Conservation (phyloP, 2,113 vertebrate species). For the Monarcha castaneiventris region DNA sequence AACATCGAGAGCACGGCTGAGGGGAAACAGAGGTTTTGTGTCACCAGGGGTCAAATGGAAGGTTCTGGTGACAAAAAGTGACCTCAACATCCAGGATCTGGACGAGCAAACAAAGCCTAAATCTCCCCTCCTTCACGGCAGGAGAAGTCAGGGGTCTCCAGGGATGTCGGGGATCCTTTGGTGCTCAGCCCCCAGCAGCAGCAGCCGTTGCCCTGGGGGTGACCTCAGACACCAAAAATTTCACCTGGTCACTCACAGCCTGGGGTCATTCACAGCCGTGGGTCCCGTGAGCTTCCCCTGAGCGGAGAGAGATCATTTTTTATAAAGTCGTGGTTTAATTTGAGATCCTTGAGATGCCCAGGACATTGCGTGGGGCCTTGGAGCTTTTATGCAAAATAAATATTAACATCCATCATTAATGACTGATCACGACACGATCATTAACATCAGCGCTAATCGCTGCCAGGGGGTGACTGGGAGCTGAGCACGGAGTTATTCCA, state of each 20-base stretch:
- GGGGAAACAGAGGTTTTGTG: fast-evolving
- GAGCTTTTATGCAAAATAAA: not conserved
- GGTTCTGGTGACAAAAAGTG: not conserved
- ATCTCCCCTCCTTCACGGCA: not conserved
- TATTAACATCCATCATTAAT: conserved; percentile 1
- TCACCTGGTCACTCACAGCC: fast-evolving
- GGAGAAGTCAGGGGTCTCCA: not conserved
- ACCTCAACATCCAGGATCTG: not conserved
- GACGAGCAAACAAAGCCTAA: no score
- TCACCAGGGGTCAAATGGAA: not conserved
- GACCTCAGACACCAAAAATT: not conserved
- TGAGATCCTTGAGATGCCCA: not conserved
- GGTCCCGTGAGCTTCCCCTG: not conserved
- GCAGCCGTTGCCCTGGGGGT: not conserved
- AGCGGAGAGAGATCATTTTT: not conserved
- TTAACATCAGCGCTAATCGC: not conserved
- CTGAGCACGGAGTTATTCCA: not conserved
- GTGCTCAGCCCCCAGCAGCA: not conserved
- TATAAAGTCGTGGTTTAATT: not conserved
- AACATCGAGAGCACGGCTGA: not conserved
- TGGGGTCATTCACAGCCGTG: fast-evolving
- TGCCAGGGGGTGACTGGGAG: not conserved
- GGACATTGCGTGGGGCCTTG: not conserved
- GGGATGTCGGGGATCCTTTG: not conserved
- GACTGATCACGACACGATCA: not conserved